Percentiles rank a stretch among this genome's conserved stretches.
These are phyloP conservation scores for Amblyraja radiata DNA, from an alignment of 2,797 vertebrate species.

Conservation along the genomic window DNA sequence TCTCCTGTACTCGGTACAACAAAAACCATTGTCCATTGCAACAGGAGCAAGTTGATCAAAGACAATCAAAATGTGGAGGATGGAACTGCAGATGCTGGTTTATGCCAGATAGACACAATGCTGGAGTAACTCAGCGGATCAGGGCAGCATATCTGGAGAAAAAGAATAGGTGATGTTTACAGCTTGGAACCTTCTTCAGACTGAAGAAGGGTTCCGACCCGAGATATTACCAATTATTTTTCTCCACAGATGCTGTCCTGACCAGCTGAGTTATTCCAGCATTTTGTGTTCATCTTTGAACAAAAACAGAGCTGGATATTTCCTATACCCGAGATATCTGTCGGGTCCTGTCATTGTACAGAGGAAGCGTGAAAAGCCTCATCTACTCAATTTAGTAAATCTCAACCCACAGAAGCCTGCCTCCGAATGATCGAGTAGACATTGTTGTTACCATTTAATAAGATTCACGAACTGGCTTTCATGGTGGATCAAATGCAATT, in stretches of 20 bases:
- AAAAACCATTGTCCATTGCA: neutral
- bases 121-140: too few relatives aligned
- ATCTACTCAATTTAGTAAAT: neutral
- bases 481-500: neutral
- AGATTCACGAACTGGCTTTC: neutral
- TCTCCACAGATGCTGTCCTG: too few relatives aligned
- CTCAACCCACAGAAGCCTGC: neutral
- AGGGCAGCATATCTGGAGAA: too few relatives aligned
- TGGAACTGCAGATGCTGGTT: too few relatives aligned
- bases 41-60: neutral
- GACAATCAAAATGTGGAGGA: too few relatives aligned
- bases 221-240: too few relatives aligned
- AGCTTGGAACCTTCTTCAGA: too few relatives aligned
- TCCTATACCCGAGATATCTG: neutral
- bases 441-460: neutral
- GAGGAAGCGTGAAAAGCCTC: neutral
- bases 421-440: neutral
- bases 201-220: too few relatives aligned
- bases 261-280: too few relatives aligned
- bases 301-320: neutral
- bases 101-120: too few relatives aligned
- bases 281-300: neutral
- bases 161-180: too few relatives aligned
- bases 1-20: neutral
- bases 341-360: neutral